Evolutionary conservation across 2,797 vertebrate genomes (phyloP).

Genomic region (Trichosurus vulpecula): DNA sequence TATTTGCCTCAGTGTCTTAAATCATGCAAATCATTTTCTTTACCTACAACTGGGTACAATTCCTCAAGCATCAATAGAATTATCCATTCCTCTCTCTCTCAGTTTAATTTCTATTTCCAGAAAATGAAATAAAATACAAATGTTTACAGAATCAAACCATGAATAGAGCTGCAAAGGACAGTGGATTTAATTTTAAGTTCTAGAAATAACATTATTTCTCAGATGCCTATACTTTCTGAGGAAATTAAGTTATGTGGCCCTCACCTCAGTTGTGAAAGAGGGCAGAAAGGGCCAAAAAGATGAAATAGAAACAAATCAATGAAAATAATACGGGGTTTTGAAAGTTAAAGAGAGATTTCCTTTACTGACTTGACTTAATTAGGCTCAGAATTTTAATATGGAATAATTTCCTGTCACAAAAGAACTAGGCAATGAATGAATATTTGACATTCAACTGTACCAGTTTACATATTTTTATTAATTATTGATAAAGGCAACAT

Average conservation of each 20-base stretch:
- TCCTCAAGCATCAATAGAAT: constrained; percentile 25
- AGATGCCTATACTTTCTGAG: background rate
- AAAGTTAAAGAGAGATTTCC: constrained; percentile 3
- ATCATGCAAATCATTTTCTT: constrained; percentile 20
- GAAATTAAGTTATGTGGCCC: background rate
- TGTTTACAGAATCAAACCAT: constrained; percentile 52
- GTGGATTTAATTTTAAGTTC: constrained; percentile 17
- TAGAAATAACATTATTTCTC: background rate
- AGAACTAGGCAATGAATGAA: background rate
- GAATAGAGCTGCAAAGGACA: constrained; percentile 11
- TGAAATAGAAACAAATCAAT: background rate
- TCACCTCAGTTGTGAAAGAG: constrained; percentile 24
- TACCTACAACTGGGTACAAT: background rate
- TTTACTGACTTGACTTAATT: constrained; percentile 14
- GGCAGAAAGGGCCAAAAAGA: background rate
- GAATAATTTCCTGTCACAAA: background rate
- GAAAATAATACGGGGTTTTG: constrained; percentile 3
- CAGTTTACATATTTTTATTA: background rate
- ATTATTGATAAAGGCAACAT: background rate
- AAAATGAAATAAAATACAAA: constrained; percentile 45
- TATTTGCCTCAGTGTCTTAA: constrained; percentile 44
- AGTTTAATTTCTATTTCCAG: constrained; percentile 34
- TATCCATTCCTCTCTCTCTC: background rate
- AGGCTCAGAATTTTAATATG: background rate
- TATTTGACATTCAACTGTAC: constrained; percentile 9